These are phyloP conservation scores for Pantherophis vulpinus DNA, from an alignment of 2,797 vertebrate species.

Conservation along the genomic window DNA sequence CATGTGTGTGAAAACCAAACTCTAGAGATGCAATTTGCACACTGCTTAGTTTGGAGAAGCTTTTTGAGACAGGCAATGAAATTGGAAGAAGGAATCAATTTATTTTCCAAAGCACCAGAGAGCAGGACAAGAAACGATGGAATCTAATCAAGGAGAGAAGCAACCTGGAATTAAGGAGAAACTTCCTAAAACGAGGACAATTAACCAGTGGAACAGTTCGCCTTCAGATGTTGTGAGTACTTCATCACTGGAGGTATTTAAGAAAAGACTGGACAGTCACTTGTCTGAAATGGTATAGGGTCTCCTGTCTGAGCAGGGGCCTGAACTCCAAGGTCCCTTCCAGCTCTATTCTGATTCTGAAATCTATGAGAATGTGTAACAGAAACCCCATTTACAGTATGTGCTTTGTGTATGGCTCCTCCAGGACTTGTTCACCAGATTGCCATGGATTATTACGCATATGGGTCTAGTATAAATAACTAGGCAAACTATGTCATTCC, in stretches of 20 bases:
- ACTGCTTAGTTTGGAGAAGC: slow-evolving; percentile 14
- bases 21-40: not conserved
- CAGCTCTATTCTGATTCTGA: not conserved
- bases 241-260: not conserved
- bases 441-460: slow-evolving; percentile 15
- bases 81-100: not conserved
- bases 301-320: not conserved
- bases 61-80: slow-evolving; percentile 2
- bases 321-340: not conserved
- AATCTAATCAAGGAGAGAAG: not conserved
- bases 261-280: not conserved
- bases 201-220: not conserved
- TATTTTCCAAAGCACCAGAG: no score
- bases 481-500: not conserved
- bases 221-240: not conserved
- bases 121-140: not conserved
- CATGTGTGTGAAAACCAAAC: not conserved
- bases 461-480: slow-evolving; percentile 3
- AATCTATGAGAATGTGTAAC: slow-evolving; percentile 17
- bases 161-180: not conserved
- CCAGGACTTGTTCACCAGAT: slow-evolving; percentile 10
- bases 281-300: not conserved
- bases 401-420: slow-evolving; percentile 10
- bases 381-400: slow-evolving; percentile 12
- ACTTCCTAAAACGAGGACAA: not conserved